Percentiles rank a stretch among this genome's conserved stretches.
These are phyloP conservation scores for Apoderus coryli DNA, from an alignment of 2,888 invertebrate species.

Conservation along the genomic window DNA sequence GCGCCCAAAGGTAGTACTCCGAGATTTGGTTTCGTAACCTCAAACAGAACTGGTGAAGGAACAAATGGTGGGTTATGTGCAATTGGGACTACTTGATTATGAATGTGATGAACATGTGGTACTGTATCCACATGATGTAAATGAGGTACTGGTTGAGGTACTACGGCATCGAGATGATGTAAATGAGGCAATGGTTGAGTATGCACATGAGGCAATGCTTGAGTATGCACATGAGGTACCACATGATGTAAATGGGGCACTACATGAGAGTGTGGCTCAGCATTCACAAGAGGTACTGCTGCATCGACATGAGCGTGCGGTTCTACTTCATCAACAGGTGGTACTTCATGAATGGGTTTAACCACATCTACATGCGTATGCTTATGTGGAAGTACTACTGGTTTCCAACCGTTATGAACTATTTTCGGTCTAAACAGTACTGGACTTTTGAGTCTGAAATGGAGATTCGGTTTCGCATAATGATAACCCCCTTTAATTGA, in stretches of 20 bases:
- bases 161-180: slow-evolving; percentile 17
- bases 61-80: slow-evolving; percentile 13
- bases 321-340: neutral
- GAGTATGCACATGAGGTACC: neutral
- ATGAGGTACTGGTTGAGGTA: slow-evolving; percentile 16
- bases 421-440: slow-evolving; percentile 12
- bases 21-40: slow-evolving; percentile 25
- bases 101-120: slow-evolving; percentile 14
- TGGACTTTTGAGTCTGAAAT: slow-evolving; percentile 17
- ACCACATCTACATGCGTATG: too few species aligned
- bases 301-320: slow-evolving; percentile 12
- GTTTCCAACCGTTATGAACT: slow-evolving; percentile 14
- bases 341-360: neutral
- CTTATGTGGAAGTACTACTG: slow-evolving; percentile 4
- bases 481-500: slow-evolving; percentile 18
- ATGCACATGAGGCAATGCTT: neutral
- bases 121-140: slow-evolving; percentile 14
- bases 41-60: slow-evolving; percentile 20
- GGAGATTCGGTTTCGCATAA: slow-evolving; percentile 19
- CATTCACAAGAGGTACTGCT: too few species aligned
- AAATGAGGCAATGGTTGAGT: slow-evolving; percentile 7
- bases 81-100: slow-evolving; percentile 11
- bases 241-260: slow-evolving; percentile 18
- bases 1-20: slow-evolving; percentile 25
- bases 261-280: slow-evolving; percentile 16